phyloP scores from a whole-genome alignment of 2,797 vertebrate species.

The Enteromius afrohamiltoni region DNA sequence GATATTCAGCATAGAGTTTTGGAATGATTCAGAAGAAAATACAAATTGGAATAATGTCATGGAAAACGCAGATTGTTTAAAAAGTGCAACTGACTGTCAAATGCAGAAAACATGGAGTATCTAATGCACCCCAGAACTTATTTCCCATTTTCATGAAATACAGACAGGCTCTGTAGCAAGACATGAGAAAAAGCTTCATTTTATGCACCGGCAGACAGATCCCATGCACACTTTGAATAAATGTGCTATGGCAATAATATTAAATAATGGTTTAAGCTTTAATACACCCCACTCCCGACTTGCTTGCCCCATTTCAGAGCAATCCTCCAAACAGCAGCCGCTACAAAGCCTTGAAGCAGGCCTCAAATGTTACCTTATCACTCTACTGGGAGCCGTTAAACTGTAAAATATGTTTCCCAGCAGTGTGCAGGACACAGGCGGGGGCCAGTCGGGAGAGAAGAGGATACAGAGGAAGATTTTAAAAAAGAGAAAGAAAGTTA shows the following conservation, averaged over 20 bases:
- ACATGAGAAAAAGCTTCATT: slow-evolving; percentile 62
- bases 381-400: slow-evolving; percentile 50
- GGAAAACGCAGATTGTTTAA: slow-evolving; percentile 64
- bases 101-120: slow-evolving; percentile 46
- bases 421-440: slow-evolving; percentile 33
- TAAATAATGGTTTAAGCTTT: slow-evolving; percentile 63
- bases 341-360: slow-evolving; percentile 47
- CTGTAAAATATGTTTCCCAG: slow-evolving; percentile 58
- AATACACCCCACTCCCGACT: slow-evolving; percentile 58
- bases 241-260: slow-evolving; percentile 54
- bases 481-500: not conserved
- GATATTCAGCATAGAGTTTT: slow-evolving; percentile 17
- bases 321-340: slow-evolving; percentile 54
- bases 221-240: slow-evolving; percentile 65
- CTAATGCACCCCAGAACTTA: slow-evolving; percentile 65
- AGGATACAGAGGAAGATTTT: slow-evolving; percentile 2
- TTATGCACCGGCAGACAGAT: slow-evolving; percentile 66
- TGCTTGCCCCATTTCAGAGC: slow-evolving; percentile 52
- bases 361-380: slow-evolving; percentile 54
- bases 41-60: slow-evolving; percentile 7
- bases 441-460: not conserved
- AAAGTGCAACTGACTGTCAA: slow-evolving; percentile 65
- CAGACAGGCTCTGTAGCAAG: slow-evolving; percentile 65
- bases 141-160: slow-evolving; percentile 68
- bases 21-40: not conserved